Conservation (phyloP, 2,888 invertebrate genomes). For the Archaeoteleia sp. region DNA sequence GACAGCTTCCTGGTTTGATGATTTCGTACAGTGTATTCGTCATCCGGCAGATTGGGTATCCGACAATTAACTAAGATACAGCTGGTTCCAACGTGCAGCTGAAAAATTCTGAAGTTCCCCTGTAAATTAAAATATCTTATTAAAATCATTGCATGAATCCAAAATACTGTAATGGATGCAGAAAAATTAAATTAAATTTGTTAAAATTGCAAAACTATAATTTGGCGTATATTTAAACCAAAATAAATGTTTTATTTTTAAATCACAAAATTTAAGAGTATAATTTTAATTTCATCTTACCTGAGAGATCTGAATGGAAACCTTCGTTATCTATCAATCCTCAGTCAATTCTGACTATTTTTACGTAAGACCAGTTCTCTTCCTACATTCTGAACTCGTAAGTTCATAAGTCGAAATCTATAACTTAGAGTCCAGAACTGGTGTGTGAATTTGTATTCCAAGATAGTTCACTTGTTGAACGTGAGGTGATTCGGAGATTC, state of each 20-base stretch:
- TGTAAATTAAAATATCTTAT: slow-evolving; percentile 31
- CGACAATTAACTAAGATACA: slow-evolving; percentile 22
- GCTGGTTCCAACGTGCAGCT: slow-evolving; percentile 34
- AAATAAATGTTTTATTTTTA: background rate
- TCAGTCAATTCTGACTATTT: slow-evolving; percentile 35
- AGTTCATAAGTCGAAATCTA: slow-evolving; percentile 51
- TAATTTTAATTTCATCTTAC: slow-evolving; percentile 7
- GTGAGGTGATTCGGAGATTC: slow-evolving; percentile 49
- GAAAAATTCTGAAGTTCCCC: slow-evolving; percentile 28
- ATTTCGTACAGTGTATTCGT: slow-evolving; percentile 25
- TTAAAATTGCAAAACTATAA: no score
- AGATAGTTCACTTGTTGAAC: slow-evolving; percentile 52
- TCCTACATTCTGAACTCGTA: slow-evolving; percentile 34
- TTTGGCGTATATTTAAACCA: no score
- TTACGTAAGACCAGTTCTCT: slow-evolving; percentile 20
- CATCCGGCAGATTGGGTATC: slow-evolving; percentile 27
- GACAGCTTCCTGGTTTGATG: no score
- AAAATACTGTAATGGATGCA: background rate
- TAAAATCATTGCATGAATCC: slow-evolving; percentile 4
- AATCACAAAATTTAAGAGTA: background rate
- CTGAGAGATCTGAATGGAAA: slow-evolving; percentile 30
- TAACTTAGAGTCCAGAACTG: slow-evolving; percentile 49
- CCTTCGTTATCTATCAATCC: slow-evolving; percentile 29
- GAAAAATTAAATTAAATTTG: no score
- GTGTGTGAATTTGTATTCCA: slow-evolving; percentile 53